A percentile compares a stretch with the other conserved stretches of the same genome.
Evolutionary conservation across 2,113 vertebrate species (phyloP).

Genomic region (Sinocyclocheilus anshuiensis): DNA sequence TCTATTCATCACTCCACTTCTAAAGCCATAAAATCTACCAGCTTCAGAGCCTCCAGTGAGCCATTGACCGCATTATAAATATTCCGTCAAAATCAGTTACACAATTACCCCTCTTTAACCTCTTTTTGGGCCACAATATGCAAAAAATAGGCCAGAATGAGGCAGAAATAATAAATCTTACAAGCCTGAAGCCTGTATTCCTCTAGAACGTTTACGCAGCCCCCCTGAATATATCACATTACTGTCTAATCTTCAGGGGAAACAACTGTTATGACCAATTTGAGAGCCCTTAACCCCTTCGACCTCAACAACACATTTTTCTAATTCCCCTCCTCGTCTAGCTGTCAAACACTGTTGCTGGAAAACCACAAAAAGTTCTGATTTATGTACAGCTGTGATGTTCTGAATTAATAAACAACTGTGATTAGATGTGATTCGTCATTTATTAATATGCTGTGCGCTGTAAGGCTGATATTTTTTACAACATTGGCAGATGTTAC

Average conservation of each 20-base stretch:
- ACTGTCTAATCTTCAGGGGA: slow-evolving; percentile 39
- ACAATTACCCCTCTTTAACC: slow-evolving; percentile 27
- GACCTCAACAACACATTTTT: slow-evolving; percentile 46
- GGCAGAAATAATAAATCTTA: slow-evolving; percentile 41
- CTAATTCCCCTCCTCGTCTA: slow-evolving; percentile 15
- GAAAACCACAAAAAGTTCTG: slow-evolving; percentile 43
- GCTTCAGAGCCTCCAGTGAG: background rate
- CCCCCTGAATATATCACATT: slow-evolving; percentile 24
- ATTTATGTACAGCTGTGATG: slow-evolving; percentile 32
- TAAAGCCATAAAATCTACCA: slow-evolving; percentile 29
- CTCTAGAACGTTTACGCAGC: background rate
- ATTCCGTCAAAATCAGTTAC: slow-evolving; percentile 44
- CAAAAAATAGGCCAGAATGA: slow-evolving; percentile 16
- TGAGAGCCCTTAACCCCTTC: slow-evolving; percentile 25
- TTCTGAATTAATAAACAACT: slow-evolving; percentile 38
- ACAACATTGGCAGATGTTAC: slow-evolving; percentile 59
- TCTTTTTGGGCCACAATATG: slow-evolving; percentile 14
- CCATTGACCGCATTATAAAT: slow-evolving; percentile 33
- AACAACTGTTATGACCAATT: slow-evolving; percentile 43
- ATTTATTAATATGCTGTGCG: background rate
- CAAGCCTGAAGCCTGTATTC: background rate
- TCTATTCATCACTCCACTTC: slow-evolving; percentile 24
- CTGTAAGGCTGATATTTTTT: background rate
- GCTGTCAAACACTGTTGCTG: slow-evolving; percentile 59
- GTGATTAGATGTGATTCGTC: slow-evolving; percentile 18